These are phyloP conservation scores for Zeuzera pyrina DNA, from an alignment of 2,888 invertebrate genomes.

Conservation along the genomic window DNA sequence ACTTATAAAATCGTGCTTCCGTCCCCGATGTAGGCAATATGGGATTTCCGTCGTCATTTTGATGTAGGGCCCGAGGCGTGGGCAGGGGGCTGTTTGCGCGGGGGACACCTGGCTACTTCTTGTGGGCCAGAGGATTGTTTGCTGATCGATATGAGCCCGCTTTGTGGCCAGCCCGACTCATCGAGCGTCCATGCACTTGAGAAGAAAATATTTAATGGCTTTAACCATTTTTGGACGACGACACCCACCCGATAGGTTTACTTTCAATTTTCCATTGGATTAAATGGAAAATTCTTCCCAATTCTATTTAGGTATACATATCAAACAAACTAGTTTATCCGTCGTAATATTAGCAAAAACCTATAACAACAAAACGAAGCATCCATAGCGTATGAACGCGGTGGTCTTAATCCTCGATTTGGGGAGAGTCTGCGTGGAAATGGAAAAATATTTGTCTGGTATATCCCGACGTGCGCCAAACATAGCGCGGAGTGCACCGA, in stretches of 20 bases:
- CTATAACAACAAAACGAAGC: slow-evolving; percentile 32
- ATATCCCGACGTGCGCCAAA: background rate
- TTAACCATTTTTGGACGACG: no score
- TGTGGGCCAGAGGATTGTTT: slow-evolving; percentile 35
- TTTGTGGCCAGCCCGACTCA: slow-evolving; percentile 13
- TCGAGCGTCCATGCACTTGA: no score
- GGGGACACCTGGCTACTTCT: slow-evolving; percentile 62
- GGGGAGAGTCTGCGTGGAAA: slow-evolving; percentile 45
- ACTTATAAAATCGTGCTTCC: slow-evolving; percentile 71
- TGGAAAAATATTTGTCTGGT: slow-evolving; percentile 70
- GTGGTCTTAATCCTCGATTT: slow-evolving; percentile 56
- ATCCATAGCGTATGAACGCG: slow-evolving; percentile 30
- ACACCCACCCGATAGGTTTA: no score
- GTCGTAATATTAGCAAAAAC: slow-evolving; percentile 6
- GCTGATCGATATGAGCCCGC: slow-evolving; percentile 44
- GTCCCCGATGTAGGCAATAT: slow-evolving; percentile 65
- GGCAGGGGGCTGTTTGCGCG: slow-evolving; percentile 42
- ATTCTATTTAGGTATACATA: no score
- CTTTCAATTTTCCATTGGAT: no score
- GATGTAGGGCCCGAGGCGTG: slow-evolving; percentile 55
- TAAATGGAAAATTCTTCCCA: no score
- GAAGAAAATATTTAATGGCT: no score
- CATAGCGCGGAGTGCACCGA: background rate
- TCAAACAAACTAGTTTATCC: background rate
- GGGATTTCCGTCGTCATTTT: slow-evolving; percentile 68